A percentile compares a stretch with the other conserved stretches of the same genome.
Conservation (phyloP, 2,888 invertebrate species). For the Caenorhabditis afra region DNA sequence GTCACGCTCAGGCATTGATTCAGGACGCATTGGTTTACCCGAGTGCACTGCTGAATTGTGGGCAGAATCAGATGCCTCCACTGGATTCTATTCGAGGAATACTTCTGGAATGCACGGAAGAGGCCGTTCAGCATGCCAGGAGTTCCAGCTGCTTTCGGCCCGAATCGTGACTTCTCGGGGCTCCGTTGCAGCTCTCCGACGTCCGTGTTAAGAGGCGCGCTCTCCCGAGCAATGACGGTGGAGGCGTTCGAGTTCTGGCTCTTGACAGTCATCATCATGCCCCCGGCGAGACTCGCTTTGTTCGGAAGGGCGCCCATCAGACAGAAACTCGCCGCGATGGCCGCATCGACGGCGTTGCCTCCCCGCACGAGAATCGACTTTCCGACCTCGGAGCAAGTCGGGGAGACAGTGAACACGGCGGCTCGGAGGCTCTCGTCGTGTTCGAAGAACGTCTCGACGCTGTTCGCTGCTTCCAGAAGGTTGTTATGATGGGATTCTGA, state of each 20-base stretch:
- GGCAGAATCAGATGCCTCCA: constrained; percentile 53
- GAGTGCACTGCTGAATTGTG: constrained; percentile 51
- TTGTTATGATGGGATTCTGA: constrained; percentile 20
- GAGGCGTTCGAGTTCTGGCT: constrained; percentile 30
- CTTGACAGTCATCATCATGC: constrained; percentile 56
- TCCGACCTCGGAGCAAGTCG: constrained; percentile 50
- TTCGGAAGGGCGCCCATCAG: constrained; percentile 61
- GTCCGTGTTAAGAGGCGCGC: constrained; percentile 41
- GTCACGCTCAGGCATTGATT: background rate
- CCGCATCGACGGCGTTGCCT: constrained; percentile 70
- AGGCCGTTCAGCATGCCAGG: constrained; percentile 62
- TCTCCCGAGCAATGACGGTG: constrained; percentile 52
- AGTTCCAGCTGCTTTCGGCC: constrained; percentile 49
- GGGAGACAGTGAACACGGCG: constrained; percentile 41
- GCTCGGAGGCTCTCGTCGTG: constrained; percentile 51
- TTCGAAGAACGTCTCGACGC: constrained; percentile 28
- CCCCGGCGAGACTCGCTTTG: constrained; percentile 63
- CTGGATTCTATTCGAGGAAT: constrained; percentile 34
- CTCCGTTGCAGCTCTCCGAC: constrained; percentile 37
- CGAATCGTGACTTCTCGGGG: constrained; percentile 25
- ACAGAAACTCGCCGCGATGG: constrained; percentile 61
- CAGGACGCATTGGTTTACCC: constrained; percentile 8
- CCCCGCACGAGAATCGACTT: constrained; percentile 63
- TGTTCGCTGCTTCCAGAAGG: constrained; percentile 27
- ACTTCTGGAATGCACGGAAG: constrained; percentile 48